Evolutionary conservation across 2,113 vertebrate species (phyloP).

Genomic region (Forbesichthys papilliferus): DNA sequence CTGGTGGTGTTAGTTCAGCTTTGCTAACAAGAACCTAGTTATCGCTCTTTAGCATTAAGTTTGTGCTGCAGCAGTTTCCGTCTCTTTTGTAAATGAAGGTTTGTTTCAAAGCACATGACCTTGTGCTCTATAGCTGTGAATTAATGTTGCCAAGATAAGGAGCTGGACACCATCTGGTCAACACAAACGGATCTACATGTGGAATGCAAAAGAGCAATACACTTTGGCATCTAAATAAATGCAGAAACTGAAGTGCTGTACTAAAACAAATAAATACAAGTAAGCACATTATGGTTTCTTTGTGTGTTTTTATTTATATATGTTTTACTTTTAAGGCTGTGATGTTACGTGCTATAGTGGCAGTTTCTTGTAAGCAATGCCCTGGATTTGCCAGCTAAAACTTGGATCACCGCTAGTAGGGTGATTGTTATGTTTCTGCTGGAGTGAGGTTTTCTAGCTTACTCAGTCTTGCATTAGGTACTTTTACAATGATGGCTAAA

Average conservation of each 20-base stretch:
- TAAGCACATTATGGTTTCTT: constrained; percentile 8
- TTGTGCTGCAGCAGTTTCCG: constrained; percentile 40
- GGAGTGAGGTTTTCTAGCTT: too few species aligned
- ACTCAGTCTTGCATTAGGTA: too few species aligned
- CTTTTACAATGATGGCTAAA: too few species aligned
- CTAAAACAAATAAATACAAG: constrained; percentile 61
- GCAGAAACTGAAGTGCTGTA: constrained; percentile 68
- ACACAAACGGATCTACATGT: constrained; percentile 40
- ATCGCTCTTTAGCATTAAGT: constrained; percentile 34
- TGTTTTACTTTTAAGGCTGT: too few species aligned
- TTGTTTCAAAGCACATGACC: constrained; percentile 56
- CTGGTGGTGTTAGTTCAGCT: constrained; percentile 49
- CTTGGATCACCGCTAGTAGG: too few species aligned
- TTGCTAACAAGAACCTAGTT: constrained; percentile 39
- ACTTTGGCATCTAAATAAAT: constrained; percentile 53
- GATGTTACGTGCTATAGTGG: too few species aligned
- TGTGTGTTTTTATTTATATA: background rate
- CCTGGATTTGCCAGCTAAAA: too few species aligned
- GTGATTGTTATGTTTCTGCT: too few species aligned
- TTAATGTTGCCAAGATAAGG: constrained; percentile 40
- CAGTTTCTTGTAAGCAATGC: too few species aligned
- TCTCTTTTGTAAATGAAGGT: constrained; percentile 43
- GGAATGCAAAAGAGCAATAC: constrained; percentile 67
- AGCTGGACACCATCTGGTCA: constrained; percentile 34
- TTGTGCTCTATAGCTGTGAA: constrained; percentile 57